These are phyloP conservation scores for Xylota segnis DNA, from an alignment of 2,888 invertebrate species.

Conservation along the genomic window DNA sequence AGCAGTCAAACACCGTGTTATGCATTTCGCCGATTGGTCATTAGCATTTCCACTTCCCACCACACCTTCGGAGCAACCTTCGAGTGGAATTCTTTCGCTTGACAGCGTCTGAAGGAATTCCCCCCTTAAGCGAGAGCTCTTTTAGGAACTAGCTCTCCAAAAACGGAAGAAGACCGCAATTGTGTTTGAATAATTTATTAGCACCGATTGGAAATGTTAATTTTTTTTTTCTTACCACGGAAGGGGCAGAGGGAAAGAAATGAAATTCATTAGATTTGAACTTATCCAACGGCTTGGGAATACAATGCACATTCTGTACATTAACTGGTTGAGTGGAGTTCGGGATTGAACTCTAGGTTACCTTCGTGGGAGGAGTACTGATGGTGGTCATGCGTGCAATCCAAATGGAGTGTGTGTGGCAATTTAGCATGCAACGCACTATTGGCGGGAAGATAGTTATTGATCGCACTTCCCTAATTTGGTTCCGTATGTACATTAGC, in stretches of 20 bases:
- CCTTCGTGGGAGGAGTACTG: background rate
- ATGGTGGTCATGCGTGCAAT: constrained; percentile 68
- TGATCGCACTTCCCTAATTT: constrained; percentile 75
- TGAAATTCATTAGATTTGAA: constrained; percentile 55
- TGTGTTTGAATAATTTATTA: constrained; percentile 75
- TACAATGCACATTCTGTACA: constrained; percentile 35
- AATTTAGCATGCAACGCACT: constrained; percentile 69
- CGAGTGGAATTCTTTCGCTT: constrained; percentile 50
- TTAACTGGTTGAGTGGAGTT: constrained; percentile 52
- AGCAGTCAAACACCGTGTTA: constrained; percentile 45
- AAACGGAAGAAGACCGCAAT: constrained; percentile 77
- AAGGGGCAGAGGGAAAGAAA: background rate
- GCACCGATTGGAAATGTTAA: constrained; percentile 72
- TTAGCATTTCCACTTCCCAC: constrained; percentile 70
- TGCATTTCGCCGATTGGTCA: constrained; percentile 60
- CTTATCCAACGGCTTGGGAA: constrained; percentile 51
- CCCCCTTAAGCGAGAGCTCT: constrained; percentile 51
- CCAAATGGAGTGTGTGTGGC: constrained; percentile 34
- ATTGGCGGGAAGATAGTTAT: constrained; percentile 64
- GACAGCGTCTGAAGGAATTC: constrained; percentile 69
- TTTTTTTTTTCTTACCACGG: constrained; percentile 3
- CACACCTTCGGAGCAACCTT: constrained; percentile 58
- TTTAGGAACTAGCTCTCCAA: constrained; percentile 59
- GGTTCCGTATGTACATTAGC: constrained; percentile 72
- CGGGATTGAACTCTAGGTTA: constrained; percentile 38